Percentiles rank a stretch among this genome's conserved stretches.
phyloP scores from a whole-genome alignment of 2,888 invertebrate genomes.

The Adelognathus sp. region DNA sequence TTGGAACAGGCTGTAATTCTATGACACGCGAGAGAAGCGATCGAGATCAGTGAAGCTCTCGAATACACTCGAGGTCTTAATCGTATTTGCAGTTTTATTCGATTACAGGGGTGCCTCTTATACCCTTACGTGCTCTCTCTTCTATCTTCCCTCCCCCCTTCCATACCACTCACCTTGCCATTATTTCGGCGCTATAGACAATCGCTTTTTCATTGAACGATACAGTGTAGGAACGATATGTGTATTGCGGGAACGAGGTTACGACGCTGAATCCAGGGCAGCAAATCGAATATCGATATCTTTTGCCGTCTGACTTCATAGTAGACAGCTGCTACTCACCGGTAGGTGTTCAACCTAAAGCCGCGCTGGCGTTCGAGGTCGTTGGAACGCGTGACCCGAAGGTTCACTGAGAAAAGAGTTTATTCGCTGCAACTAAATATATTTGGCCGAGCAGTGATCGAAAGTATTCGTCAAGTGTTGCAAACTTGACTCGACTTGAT shows the following conservation, averaged over 20 bases:
- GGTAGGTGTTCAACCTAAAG: background rate
- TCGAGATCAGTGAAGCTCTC: constrained; percentile 46
- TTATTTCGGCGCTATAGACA: background rate
- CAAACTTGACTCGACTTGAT: too few species aligned
- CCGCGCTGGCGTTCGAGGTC: background rate
- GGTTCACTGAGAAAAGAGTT: background rate
- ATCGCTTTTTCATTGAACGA: constrained; percentile 30
- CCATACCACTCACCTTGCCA: background rate
- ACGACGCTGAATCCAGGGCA: constrained; percentile 35
- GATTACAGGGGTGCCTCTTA: constrained; percentile 31
- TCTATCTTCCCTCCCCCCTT: constrained; percentile 3
- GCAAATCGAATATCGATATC: constrained; percentile 51
- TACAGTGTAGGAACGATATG: constrained; percentile 1
- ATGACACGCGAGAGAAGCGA: background rate
- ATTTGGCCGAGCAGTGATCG: too few species aligned
- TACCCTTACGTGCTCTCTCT: background rate
- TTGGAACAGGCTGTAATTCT: background rate
- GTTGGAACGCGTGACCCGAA: constrained; percentile 13
- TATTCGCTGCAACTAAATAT: too few species aligned
- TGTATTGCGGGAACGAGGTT: constrained; percentile 36
- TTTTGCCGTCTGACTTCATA: constrained; percentile 15
- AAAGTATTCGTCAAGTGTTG: too few species aligned
- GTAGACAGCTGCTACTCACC: constrained; percentile 13
- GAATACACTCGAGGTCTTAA: constrained; percentile 41
- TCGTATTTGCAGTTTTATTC: constrained; percentile 51